A percentile compares a stretch with the other conserved stretches of the same genome.
Conservation (phyloP, 2,888 invertebrate genomes). For the Heteromurus nitidus region DNA sequence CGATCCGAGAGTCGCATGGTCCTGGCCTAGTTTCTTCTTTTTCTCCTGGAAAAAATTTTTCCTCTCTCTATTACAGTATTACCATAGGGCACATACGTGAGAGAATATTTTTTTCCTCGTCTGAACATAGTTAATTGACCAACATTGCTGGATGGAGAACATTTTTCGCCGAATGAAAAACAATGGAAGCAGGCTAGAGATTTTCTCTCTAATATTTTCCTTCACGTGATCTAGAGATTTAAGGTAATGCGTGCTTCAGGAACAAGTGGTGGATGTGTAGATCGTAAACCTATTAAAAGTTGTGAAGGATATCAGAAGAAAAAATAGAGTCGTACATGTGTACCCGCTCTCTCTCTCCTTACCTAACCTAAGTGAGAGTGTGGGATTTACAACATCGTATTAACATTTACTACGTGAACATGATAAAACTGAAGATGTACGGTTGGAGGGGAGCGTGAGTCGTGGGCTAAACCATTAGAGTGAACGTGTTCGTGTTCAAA, state of each 20-base stretch:
- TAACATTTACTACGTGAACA: constrained; percentile 5
- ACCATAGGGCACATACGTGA: no score
- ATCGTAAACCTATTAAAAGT: background rate
- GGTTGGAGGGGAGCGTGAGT: constrained; percentile 37
- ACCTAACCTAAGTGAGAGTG: background rate
- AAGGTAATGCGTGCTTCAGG: constrained; percentile 26
- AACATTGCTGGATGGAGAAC: no score
- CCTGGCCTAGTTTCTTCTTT: background rate
- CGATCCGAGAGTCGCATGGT: no score
- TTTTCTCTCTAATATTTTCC: background rate
- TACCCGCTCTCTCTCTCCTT: background rate
- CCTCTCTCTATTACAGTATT: no score
- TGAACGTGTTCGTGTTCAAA: constrained; percentile 31
- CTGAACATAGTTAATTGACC: constrained; percentile 12
- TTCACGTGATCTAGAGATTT: constrained; percentile 25
- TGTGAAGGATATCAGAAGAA: no score
- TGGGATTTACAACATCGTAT: background rate
- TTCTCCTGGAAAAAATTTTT: no score
- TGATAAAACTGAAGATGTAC: constrained; percentile 26
- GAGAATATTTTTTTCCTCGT: no score
- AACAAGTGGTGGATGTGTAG: background rate
- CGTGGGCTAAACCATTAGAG: constrained; percentile 43
- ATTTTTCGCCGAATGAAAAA: background rate
- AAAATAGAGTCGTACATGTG: background rate
- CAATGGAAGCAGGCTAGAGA: background rate